phyloP scores from a whole-genome alignment of 2,113 vertebrate genomes.

The Centropus bengalensis region DNA sequence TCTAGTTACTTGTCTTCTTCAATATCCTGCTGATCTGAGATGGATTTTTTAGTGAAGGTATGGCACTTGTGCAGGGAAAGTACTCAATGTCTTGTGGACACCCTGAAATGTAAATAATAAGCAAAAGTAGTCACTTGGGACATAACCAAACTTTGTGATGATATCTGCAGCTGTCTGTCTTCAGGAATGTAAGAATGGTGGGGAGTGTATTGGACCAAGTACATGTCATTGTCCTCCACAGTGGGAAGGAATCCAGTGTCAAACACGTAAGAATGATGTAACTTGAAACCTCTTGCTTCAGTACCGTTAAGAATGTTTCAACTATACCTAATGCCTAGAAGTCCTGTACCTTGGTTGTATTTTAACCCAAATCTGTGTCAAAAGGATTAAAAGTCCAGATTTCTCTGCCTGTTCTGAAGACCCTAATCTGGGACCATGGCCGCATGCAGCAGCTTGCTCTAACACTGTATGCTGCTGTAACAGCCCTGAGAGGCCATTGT shows the following conservation, averaged over 20 bases:
- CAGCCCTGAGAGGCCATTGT: background rate
- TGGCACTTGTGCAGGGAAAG: background rate
- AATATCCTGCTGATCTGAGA: background rate
- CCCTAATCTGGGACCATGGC: background rate
- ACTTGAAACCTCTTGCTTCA: background rate
- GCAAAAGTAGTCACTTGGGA: background rate
- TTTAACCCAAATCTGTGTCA: background rate
- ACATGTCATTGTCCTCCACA: slow-evolving; percentile 82
- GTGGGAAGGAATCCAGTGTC: slow-evolving; percentile 89
- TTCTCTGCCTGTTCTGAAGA: background rate
- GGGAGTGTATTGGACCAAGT: slow-evolving; percentile 86
- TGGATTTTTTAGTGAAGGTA: background rate
- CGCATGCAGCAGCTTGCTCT: background rate
- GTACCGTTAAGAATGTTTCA: background rate
- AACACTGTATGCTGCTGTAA: background rate
- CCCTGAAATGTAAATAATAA: background rate
- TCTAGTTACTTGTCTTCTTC: background rate
- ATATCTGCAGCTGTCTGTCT: slow-evolving; percentile 83
- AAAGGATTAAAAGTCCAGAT: background rate
- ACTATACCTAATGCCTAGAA: background rate
- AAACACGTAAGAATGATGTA: slow-evolving; percentile 82
- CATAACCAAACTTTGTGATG: slow-evolving; percentile 21
- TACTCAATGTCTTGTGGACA: background rate
- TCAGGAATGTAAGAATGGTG: slow-evolving; percentile 88
- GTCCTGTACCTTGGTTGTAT: background rate